Base-by-base conservation (phyloP, 1,140 invertebrate genomes). In the Phocides pigmalion region DNA sequence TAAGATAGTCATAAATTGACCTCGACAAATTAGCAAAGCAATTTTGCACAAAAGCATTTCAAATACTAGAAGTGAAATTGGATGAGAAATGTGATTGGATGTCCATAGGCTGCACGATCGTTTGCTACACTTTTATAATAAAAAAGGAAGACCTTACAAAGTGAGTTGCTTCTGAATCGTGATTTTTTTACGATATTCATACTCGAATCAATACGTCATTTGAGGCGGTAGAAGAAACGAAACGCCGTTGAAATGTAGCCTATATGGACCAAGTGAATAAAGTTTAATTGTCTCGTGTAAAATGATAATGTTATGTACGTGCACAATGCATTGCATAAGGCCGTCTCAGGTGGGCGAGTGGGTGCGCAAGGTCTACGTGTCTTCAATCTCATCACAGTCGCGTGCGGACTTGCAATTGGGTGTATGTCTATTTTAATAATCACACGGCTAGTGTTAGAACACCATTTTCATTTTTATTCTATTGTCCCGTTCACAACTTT, bases 281-380 rank as follows among this genome's bases (percentile, higher is more conserved):
- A 42, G 17, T 56, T 41, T 15, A 25, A 56, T 56, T 56, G 51
- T 56, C 37, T 42, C 20, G 37, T 66, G 70, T 76, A 76, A 76
- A 76, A 66, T 70, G 70, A 74, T 74, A 79, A 72, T 35, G 46
- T n/a, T 62, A 66, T 71, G 69, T 74, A 69, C 71, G 69, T 74
- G 71, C 74, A 76, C 44, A 32, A 56, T 74, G 70, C 76, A 66
- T 76, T 79, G 67, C 68, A 73, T 74, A 73, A 73, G 74, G 74
- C 59, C 69, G 69, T 35, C 49, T 51, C 49, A 51, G 49, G 49
- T 51, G 49, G 49, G 49, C 49, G 15, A 51, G 49, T 25, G 35
- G 51, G 19, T 15, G 51, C 17, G 37, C 51, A 56, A 56, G 51
- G 51, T 56, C 51, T 56, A 41, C 49, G 25, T 51, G 49, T 51